phyloP scores from a whole-genome alignment of 1,140 invertebrate genomes.

The Bombyx mandarina region DNA sequence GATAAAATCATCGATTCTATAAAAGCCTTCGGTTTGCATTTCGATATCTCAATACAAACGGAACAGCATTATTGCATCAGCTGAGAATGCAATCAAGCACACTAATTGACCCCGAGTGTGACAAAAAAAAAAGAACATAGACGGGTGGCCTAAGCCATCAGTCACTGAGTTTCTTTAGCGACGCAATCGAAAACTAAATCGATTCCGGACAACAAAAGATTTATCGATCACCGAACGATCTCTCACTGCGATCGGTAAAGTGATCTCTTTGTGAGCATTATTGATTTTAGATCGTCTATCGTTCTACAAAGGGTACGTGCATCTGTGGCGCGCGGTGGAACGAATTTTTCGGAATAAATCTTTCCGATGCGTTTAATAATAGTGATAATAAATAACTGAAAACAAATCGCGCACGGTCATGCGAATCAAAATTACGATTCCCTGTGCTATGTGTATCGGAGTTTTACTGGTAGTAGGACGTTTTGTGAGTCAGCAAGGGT shows the following conservation, averaged over 20 bases:
- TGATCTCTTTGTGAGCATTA: conserved; percentile 54
- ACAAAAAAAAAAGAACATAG: neutral
- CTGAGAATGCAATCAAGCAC: conserved; percentile 4
- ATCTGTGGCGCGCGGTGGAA: conserved; percentile 18
- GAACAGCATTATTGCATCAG: neutral
- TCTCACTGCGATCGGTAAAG: conserved; percentile 59
- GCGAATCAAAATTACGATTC: no score
- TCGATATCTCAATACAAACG: neutral
- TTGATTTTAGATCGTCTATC: conserved; percentile 60
- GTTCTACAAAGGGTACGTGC: conserved; percentile 13
- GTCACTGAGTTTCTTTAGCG: neutral
- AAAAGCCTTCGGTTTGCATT: no score
- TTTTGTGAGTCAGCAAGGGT: no score
- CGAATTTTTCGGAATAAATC: conserved; percentile 13
- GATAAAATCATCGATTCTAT: no score
- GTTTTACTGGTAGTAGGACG: no score
- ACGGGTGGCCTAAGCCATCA: neutral
- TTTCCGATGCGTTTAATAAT: no score
- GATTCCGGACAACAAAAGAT: conserved; percentile 57
- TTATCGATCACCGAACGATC: conserved; percentile 60
- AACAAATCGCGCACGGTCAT: no score
- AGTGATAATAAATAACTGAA: no score
- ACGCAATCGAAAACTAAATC: conserved; percentile 50
- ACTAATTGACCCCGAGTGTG: neutral
- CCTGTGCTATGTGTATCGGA: no score